phyloP scores from a whole-genome alignment of 1,140 invertebrate genomes.

The Zaprionus ornatus region DNA sequence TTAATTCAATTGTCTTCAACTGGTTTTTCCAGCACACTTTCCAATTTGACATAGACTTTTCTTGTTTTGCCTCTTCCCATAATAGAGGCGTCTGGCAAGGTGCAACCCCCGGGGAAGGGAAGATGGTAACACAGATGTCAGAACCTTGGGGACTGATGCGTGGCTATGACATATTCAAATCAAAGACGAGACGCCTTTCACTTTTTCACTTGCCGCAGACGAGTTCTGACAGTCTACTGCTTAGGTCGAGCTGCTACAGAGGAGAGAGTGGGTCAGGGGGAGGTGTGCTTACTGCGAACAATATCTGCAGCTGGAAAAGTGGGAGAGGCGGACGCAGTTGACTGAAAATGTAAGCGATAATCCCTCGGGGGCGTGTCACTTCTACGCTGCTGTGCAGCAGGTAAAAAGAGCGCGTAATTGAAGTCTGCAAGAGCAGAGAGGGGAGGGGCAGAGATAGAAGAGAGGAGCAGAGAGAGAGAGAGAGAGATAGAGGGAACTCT shows the following conservation, averaged over 20 bases:
- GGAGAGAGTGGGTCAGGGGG: neutral
- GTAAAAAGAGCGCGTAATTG: constrained; percentile 66
- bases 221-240: neutral
- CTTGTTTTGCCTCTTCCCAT: neutral
- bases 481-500: neutral
- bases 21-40: neutral
- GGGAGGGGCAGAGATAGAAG: neutral
- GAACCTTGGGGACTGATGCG: constrained; percentile 6
- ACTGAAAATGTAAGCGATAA: constrained; percentile 80
- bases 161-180: constrained; percentile 66
- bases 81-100: neutral
- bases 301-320: constrained; percentile 56
- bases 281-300: constrained; percentile 29
- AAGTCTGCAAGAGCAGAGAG: constrained; percentile 40
- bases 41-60: neutral
- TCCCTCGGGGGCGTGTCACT: constrained; percentile 63
- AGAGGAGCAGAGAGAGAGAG: neutral
- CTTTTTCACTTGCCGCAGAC: constrained; percentile 46
- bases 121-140: constrained; percentile 14
- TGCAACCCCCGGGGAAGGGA: neutral
- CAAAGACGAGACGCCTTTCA: constrained; percentile 61
- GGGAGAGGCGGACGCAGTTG: constrained; percentile 65
- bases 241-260: neutral
- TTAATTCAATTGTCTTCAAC: neutral
- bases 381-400: constrained; percentile 13